Evolutionary conservation across 2,888 invertebrate genomes (phyloP).

Genomic region (Ctenicera cuprea): DNA sequence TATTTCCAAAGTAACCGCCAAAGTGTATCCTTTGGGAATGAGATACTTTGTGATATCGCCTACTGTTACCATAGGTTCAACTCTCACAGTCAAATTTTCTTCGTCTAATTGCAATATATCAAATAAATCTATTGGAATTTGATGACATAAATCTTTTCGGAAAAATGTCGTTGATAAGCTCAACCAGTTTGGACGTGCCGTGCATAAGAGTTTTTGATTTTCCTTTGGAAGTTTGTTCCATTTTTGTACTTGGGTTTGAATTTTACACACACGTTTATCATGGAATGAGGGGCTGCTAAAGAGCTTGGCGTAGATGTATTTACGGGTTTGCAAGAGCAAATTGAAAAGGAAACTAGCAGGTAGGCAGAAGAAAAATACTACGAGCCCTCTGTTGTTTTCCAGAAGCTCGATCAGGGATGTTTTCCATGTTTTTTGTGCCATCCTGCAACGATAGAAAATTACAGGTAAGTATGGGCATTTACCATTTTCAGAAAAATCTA

Average conservation of each 20-base stretch:
- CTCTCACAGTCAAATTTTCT: conserved; percentile 75
- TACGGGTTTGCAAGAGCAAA: conserved; percentile 70
- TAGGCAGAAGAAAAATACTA: conserved; percentile 79
- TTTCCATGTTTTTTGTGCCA: conserved; percentile 61
- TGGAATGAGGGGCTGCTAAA: conserved; percentile 71
- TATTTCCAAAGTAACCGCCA: conserved; percentile 82
- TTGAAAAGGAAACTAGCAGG: conserved; percentile 81
- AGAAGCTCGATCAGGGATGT: conserved; percentile 73
- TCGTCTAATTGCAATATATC: conserved; percentile 78
- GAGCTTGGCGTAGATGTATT: conserved; percentile 68
- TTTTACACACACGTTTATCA: conserved; percentile 71
- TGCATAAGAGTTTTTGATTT: conserved; percentile 77
- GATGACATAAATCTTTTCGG: conserved; percentile 78
- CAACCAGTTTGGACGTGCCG: conserved; percentile 82
- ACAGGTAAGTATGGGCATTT: too few species aligned
- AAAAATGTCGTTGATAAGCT: conserved; percentile 82
- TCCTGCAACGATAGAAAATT: neutral
- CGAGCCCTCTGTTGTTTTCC: conserved; percentile 79
- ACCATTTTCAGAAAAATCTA: too few species aligned
- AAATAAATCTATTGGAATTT: conserved; percentile 78
- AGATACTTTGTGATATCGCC: conserved; percentile 79
- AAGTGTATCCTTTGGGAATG: conserved; percentile 79
- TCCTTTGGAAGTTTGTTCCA: conserved; percentile 74
- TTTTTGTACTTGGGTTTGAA: conserved; percentile 74
- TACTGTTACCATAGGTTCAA: conserved; percentile 82